These are phyloP conservation scores for Sinopyrophorus schimmeli DNA, from an alignment of 2,888 invertebrate genomes.

Conservation along the genomic window DNA sequence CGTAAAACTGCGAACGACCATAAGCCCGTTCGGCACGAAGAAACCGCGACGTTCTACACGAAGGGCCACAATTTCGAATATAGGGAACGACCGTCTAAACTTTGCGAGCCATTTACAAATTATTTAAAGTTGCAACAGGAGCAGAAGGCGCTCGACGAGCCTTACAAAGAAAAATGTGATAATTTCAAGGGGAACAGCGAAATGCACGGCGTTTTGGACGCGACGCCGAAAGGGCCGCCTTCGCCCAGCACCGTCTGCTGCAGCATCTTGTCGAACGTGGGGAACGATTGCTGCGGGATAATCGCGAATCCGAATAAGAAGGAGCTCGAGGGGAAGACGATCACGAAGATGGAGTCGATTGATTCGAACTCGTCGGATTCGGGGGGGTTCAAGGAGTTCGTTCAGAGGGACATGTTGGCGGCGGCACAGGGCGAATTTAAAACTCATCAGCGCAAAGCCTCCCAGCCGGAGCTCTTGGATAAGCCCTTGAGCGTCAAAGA, in stretches of 20 bases:
- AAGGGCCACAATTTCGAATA: constrained; percentile 11
- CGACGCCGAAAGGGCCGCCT: constrained; percentile 48
- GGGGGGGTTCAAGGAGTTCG: constrained; percentile 56
- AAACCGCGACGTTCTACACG: constrained; percentile 18
- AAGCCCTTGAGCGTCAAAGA: constrained; percentile 37
- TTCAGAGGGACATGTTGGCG: constrained; percentile 47
- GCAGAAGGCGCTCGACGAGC: not conserved
- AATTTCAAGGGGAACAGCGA: constrained; percentile 44
- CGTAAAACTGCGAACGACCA: constrained; percentile 10
- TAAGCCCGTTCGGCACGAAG: not conserved
- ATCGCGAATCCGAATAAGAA: constrained; percentile 50
- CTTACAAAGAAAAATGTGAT: constrained; percentile 48
- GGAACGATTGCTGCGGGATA: constrained; percentile 56
- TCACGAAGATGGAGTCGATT: constrained; percentile 53
- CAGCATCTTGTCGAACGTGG: constrained; percentile 53
- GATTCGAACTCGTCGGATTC: constrained; percentile 56
- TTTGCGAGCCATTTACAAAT: constrained; percentile 4
- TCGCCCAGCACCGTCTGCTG: constrained; percentile 56
- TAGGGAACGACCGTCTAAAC: constrained; percentile 9
- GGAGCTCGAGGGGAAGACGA: constrained; percentile 47
- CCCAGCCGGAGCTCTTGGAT: constrained; percentile 49
- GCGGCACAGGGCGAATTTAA: constrained; percentile 31
- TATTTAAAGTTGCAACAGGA: constrained; percentile 1
- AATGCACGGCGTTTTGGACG: constrained; percentile 42
- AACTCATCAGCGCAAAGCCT: constrained; percentile 49